Evolutionary conservation across 2,888 invertebrate species (phyloP).

Genomic region (Steromphala cineraria): DNA sequence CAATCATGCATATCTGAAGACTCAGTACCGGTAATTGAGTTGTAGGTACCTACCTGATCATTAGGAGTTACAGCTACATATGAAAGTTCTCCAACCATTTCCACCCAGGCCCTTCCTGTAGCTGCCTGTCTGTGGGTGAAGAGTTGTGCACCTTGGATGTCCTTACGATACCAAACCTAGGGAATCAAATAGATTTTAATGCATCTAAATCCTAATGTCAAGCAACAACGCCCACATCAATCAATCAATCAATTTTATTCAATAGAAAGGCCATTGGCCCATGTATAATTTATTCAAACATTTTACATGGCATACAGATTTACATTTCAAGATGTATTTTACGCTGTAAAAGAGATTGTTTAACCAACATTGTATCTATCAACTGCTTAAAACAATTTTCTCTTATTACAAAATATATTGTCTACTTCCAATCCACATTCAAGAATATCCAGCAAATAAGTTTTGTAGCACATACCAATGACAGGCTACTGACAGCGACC

Average conservation of each 20-base stretch:
- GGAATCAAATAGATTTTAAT: not conserved
- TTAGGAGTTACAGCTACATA: slow-evolving; percentile 89
- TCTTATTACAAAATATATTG: not conserved
- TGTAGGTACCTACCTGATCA: slow-evolving; percentile 85
- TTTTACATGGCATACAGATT: too few relatives aligned
- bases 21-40: too few relatives aligned
- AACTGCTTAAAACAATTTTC: not conserved
- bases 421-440: too few relatives aligned
- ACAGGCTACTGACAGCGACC: too few relatives aligned
- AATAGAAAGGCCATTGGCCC: too few relatives aligned
- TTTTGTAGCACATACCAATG: too few relatives aligned
- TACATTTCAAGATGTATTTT: too few relatives aligned
- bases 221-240: not conserved
- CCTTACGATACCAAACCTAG: slow-evolving; percentile 89
- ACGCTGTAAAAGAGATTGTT: too few relatives aligned
- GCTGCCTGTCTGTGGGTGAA: slow-evolving; percentile 79
- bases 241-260: too few relatives aligned
- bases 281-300: too few relatives aligned
- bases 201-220: not conserved
- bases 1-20: not conserved
- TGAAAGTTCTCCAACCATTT: slow-evolving; percentile 90
- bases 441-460: too few relatives aligned
- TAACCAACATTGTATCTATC: too few relatives aligned
- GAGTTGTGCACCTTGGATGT: slow-evolving; percentile 78
- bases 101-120: slow-evolving; percentile 89